These are phyloP conservation scores for Ectropis grisescens DNA, from an alignment of 1,140 invertebrate species.

Conservation along the genomic window DNA sequence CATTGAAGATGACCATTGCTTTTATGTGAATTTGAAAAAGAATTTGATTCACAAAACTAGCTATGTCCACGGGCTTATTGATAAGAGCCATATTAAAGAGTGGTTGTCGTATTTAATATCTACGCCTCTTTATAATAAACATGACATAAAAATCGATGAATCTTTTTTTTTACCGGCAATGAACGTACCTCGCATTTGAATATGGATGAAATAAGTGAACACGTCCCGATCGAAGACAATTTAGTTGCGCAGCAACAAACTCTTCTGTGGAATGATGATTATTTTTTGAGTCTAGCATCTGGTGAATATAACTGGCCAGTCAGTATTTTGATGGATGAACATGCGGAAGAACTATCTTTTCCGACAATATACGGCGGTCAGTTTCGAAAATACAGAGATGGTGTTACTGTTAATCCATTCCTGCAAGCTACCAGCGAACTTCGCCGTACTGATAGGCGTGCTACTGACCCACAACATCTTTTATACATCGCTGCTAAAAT, in stretches of 20 bases:
- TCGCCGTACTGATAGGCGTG: slow-evolving; percentile 11
- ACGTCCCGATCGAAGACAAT: slow-evolving; percentile 13
- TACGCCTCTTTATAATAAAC: slow-evolving; percentile 15
- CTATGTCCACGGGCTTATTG: slow-evolving; percentile 10
- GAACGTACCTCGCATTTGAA: slow-evolving; percentile 4
- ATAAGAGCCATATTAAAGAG: slow-evolving; percentile 7
- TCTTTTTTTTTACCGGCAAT: slow-evolving; percentile 5
- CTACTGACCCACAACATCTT: slow-evolving; percentile 14
- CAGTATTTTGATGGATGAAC: slow-evolving; percentile 12
- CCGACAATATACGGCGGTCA: slow-evolving; percentile 14
- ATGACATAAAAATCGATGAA: slow-evolving; percentile 15
- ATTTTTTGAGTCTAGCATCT: slow-evolving; percentile 8
- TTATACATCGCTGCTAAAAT: slow-evolving; percentile 21
- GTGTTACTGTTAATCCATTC: slow-evolving; percentile 5
- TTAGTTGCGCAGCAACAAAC: slow-evolving; percentile 13
- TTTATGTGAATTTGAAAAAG: slow-evolving; percentile 15
- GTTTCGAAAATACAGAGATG: slow-evolving; percentile 12
- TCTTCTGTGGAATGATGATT: slow-evolving; percentile 12
- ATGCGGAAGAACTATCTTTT: slow-evolving; percentile 18
- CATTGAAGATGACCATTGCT: slow-evolving; percentile 14
- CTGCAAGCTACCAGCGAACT: slow-evolving; percentile 19
- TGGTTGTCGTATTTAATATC: slow-evolving; percentile 13
- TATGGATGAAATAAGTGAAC: slow-evolving; percentile 13
- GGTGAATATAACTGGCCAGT: slow-evolving; percentile 8
- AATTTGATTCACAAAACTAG: slow-evolving; percentile 12